Evolutionary conservation across 2,797 vertebrate species (phyloP).

Genomic region (Tadarida brasiliensis): DNA sequence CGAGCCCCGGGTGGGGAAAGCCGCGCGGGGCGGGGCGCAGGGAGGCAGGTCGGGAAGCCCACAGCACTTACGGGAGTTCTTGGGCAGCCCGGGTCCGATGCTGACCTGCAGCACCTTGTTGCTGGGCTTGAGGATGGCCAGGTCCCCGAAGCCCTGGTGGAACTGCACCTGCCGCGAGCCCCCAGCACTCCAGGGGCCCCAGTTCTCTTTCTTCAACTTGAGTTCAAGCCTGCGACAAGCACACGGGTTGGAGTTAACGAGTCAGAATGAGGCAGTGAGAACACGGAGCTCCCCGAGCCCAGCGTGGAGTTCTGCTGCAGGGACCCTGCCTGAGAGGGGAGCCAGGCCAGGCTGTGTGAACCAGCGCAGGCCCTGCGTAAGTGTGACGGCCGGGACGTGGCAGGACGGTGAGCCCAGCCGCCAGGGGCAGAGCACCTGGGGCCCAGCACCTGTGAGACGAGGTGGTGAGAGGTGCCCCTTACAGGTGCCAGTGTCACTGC

Average conservation of each 20-base stretch:
- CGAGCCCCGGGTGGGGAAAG: not conserved
- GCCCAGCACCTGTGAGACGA: not conserved
- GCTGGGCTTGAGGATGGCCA: constrained; percentile 93
- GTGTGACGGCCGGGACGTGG: not conserved
- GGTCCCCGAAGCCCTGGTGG: constrained; percentile 93
- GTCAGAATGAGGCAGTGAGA: accelerated
- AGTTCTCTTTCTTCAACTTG: constrained; percentile 98
- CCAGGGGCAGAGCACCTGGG: not conserved
- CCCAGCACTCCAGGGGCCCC: constrained; percentile 96
- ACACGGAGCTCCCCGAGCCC: accelerated
- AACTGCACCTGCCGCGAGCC: constrained; percentile 96
- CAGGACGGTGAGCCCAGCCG: accelerated
- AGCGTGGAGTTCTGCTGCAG: not conserved
- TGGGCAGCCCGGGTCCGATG: constrained; percentile 96
- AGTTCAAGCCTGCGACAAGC: constrained; percentile 93
- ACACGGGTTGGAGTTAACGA: not conserved
- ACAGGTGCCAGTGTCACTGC: not conserved
- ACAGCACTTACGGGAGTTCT: constrained; percentile 95
- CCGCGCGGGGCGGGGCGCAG: not conserved
- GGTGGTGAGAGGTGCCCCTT: not conserved
- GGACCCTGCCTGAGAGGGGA: no score
- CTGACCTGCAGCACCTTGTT: constrained; percentile 98
- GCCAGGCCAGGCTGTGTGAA: accelerated
- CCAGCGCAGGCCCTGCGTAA: accelerated
- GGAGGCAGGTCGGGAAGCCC: not conserved